phyloP scores from a whole-genome alignment of 2,113 vertebrate genomes.

The Melanerpes aurifrons region DNA sequence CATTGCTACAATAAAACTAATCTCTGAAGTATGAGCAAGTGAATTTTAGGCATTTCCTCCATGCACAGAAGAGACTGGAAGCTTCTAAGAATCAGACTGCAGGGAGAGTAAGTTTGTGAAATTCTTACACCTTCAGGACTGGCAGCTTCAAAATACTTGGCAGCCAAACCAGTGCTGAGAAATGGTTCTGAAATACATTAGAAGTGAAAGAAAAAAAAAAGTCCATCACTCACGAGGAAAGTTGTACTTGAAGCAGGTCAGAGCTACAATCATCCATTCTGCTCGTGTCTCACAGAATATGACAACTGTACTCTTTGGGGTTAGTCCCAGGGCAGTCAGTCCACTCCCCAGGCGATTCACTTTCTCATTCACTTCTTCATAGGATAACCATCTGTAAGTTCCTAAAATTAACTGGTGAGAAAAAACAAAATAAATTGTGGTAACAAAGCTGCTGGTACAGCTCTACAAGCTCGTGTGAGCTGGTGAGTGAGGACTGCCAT shows the following conservation, averaged over 20 bases:
- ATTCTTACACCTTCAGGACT: background rate
- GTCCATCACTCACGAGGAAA: constrained; percentile 87
- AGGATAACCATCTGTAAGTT: constrained; percentile 90
- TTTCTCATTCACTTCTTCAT: constrained; percentile 82
- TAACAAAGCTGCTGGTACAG: background rate
- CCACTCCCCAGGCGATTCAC: constrained; percentile 85
- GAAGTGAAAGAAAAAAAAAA: background rate
- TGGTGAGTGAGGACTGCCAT: background rate
- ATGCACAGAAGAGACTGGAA: background rate
- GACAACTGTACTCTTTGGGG: constrained; percentile 86
- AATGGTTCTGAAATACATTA: background rate
- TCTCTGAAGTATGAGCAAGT: background rate
- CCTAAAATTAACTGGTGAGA: constrained; percentile 89
- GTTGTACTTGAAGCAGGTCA: constrained; percentile 93
- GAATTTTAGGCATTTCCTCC: background rate
- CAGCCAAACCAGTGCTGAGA: background rate
- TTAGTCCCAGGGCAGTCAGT: constrained; percentile 85
- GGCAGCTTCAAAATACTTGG: background rate
- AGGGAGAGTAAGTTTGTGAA: background rate
- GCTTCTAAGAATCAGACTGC: background rate
- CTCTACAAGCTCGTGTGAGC: background rate
- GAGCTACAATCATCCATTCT: constrained; percentile 95
- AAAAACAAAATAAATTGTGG: background rate
- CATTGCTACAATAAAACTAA: background rate
- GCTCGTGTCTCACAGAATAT: constrained; percentile 97